Evolutionary conservation across 2,113 vertebrate genomes (phyloP).

Genomic region (Agapornis roseicollis): DNA sequence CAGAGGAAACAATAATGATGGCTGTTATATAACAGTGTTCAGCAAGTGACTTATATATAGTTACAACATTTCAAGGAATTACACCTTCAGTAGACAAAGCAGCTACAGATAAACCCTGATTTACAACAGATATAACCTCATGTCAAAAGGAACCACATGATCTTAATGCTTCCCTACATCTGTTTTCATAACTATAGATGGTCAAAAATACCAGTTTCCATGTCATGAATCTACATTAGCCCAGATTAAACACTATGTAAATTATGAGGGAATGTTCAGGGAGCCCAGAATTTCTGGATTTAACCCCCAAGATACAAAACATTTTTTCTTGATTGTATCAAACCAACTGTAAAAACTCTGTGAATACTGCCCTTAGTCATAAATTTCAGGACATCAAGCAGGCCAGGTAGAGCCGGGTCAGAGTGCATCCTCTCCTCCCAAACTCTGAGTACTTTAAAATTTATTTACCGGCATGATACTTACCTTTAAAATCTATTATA

Average conservation of each 20-base stretch:
- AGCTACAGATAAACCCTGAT: neutral
- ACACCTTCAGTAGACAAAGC: neutral
- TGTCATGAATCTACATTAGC: neutral
- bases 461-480: neutral
- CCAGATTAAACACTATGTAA: neutral
- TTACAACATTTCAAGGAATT: neutral
- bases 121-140: neutral
- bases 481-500: neutral
- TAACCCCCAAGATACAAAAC: neutral
- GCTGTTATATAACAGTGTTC: neutral
- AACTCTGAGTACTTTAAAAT: neutral
- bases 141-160: neutral
- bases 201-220: neutral
- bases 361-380: neutral
- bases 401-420: neutral
- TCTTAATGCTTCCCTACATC: neutral
- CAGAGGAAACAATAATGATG: neutral
- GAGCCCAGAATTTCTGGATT: neutral
- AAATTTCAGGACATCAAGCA: neutral
- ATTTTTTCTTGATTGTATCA: neutral
- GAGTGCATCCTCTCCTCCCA: neutral
- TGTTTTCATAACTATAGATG: neutral
- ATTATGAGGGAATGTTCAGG: neutral
- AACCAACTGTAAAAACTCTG: neutral
- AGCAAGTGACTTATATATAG: neutral